Evolutionary conservation across 1,140 invertebrate genomes (phyloP).

Genomic region (Drosophila ananassae): DNA sequence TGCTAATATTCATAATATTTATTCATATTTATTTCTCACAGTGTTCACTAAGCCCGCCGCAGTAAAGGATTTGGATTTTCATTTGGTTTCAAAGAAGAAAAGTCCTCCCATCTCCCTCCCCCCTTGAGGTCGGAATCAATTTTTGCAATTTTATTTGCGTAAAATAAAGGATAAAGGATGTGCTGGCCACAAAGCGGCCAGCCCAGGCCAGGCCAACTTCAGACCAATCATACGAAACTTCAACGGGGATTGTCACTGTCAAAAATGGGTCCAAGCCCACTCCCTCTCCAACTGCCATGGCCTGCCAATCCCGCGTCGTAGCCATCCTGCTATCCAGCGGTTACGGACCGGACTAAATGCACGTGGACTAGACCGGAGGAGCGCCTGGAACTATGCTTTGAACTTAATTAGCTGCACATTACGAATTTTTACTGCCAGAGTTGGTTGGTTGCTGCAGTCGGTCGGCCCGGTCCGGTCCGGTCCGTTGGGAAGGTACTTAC

Average conservation of each 20-base stretch:
- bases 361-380: conserved; percentile 31
- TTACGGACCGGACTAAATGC: conserved; percentile 19
- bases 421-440: conserved; percentile 76
- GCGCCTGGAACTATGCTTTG: conserved; percentile 73
- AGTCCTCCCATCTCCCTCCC: background rate
- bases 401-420: conserved; percentile 82
- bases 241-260: conserved; percentile 39
- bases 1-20: too few relatives aligned
- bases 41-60: background rate
- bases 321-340: conserved; percentile 6
- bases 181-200: conserved; percentile 37
- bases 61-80: conserved; percentile 16
- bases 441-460: conserved; percentile 65
- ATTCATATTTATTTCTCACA: background rate
- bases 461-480: conserved; percentile 15
- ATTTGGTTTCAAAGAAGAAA: conserved; percentile 18
- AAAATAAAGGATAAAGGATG: conserved; percentile 44
- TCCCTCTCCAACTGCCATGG: too few relatives aligned
- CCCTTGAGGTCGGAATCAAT: conserved; percentile 32
- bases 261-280: conserved; percentile 13
- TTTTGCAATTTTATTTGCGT: conserved; percentile 44
- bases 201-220: conserved; percentile 19
- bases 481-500: conserved; percentile 60
- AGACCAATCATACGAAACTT: conserved; percentile 42
- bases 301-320: background rate